phyloP scores from a whole-genome alignment of 2,113 vertebrate genomes.

The Pelusios castaneus region DNA sequence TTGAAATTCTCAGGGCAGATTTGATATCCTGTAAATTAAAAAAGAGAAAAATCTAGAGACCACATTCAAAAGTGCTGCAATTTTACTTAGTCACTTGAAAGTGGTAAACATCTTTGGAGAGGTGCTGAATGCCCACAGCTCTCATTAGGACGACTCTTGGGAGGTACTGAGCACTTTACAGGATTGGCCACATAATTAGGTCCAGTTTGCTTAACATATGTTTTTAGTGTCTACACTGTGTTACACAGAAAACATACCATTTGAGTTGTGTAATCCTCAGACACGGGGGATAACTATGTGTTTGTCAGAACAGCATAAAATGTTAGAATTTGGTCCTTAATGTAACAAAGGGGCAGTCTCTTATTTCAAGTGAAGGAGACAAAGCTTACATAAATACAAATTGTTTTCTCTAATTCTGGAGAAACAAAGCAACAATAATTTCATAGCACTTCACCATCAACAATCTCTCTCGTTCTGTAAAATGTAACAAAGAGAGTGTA shows the following conservation, averaged over 20 bases:
- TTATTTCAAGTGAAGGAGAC: slow-evolving; percentile 8
- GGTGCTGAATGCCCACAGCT: neutral
- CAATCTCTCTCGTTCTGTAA: slow-evolving; percentile 30
- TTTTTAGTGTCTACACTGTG: neutral
- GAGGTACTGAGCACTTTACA: neutral
- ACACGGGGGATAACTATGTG: neutral
- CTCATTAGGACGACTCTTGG: neutral
- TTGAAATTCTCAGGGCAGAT: slow-evolving; percentile 45
- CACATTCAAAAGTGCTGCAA: neutral
- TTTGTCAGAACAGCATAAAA: slow-evolving; percentile 1
- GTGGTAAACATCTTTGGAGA: neutral
- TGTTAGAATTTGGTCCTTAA: slow-evolving; percentile 13
- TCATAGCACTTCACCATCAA: slow-evolving; percentile 19
- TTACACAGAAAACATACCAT: neutral
- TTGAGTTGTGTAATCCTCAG: slow-evolving; percentile 9
- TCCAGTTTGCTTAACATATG: neutral
- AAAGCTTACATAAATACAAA: neutral
- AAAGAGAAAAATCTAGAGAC: neutral
- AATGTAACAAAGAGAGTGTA: neutral
- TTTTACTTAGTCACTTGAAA: neutral
- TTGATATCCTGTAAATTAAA: neutral
- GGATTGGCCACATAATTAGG: neutral
- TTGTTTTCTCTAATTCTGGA: slow-evolving; percentile 58
- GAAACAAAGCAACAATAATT: neutral
- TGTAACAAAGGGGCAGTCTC: neutral